These are phyloP conservation scores for Neopipo cinnamomea DNA, from an alignment of 2,113 vertebrate species.

Conservation along the genomic window DNA sequence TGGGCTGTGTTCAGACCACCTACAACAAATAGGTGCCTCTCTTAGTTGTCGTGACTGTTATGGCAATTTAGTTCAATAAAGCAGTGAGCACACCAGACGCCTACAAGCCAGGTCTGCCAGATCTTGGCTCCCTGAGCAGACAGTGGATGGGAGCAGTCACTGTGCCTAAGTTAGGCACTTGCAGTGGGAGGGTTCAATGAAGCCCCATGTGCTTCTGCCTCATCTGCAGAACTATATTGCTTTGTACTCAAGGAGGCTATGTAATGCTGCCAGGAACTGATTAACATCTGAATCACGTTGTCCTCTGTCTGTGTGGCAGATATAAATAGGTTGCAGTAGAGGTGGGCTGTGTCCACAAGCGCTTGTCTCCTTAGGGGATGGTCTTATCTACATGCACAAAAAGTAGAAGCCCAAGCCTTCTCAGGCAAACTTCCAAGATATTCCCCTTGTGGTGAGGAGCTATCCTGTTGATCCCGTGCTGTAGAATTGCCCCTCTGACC, in stretches of 20 bases:
- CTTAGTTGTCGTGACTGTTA: not conserved
- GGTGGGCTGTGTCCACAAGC: not conserved
- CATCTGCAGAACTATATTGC: not conserved
- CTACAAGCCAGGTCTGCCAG: not conserved
- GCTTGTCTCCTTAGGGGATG: not conserved
- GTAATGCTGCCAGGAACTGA: conserved; percentile 13
- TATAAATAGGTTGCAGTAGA: conserved; percentile 24
- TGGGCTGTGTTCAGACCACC: conserved; percentile 22
- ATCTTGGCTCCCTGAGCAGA: not conserved
- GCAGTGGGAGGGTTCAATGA: not conserved
- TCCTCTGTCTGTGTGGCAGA: not conserved
- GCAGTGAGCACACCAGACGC: not conserved
- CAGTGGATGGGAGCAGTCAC: not conserved
- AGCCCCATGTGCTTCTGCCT: not conserved
- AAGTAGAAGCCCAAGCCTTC: not conserved
- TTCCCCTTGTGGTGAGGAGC: not conserved
- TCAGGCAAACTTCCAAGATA: not conserved
- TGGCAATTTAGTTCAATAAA: conserved; percentile 14
- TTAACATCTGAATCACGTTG: conserved; percentile 12
- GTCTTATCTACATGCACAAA: not conserved
- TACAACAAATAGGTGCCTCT: not conserved
- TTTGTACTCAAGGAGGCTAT: not conserved
- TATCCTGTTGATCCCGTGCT: not conserved
- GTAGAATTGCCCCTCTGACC: not conserved
- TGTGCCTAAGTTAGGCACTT: not conserved